Percentiles rank a stretch among this genome's conserved stretches.
Evolutionary conservation across 2,113 vertebrate species (phyloP).

Genomic region (Eulemur macaco): DNA sequence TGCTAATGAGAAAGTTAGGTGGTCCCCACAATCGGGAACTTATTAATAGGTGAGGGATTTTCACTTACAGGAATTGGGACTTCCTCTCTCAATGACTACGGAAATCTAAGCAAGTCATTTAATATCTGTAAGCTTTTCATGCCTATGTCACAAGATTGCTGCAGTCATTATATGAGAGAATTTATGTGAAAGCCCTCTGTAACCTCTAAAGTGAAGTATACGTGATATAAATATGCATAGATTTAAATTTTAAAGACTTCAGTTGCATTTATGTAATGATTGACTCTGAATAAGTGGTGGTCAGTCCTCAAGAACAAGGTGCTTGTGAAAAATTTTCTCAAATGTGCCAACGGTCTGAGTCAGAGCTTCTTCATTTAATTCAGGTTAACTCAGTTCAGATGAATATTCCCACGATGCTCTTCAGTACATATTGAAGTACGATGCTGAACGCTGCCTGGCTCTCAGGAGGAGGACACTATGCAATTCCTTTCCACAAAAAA

Average conservation of each 20-base stretch:
- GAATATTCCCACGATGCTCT: not conserved
- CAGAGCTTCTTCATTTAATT: not conserved
- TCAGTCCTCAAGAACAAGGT: not conserved
- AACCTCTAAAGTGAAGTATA: not conserved
- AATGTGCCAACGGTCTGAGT: not conserved
- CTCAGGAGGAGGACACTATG: not conserved
- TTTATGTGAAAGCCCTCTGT: not conserved
- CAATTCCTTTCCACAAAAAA: not conserved
- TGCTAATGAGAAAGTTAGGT: not conserved
- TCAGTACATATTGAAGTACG: not conserved
- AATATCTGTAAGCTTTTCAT: not conserved
- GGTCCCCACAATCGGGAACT: not conserved
- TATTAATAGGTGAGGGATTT: not conserved
- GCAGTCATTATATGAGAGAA: not conserved
- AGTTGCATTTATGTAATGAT: not conserved
- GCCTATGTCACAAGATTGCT: not conserved
- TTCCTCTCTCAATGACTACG: not conserved
- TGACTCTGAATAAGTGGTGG: not conserved
- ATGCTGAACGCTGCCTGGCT: not conserved
- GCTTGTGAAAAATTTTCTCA: not conserved
- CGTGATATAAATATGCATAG: not conserved
- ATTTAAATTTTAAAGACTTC: not conserved
- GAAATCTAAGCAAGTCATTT: not conserved
- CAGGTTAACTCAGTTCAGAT: not conserved
- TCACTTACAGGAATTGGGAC: not conserved